Percentiles rank a stretch among this genome's conserved stretches.
These are phyloP conservation scores for Intellagama lesueurii DNA, from an alignment of 2,797 vertebrate genomes.

Conservation along the genomic window DNA sequence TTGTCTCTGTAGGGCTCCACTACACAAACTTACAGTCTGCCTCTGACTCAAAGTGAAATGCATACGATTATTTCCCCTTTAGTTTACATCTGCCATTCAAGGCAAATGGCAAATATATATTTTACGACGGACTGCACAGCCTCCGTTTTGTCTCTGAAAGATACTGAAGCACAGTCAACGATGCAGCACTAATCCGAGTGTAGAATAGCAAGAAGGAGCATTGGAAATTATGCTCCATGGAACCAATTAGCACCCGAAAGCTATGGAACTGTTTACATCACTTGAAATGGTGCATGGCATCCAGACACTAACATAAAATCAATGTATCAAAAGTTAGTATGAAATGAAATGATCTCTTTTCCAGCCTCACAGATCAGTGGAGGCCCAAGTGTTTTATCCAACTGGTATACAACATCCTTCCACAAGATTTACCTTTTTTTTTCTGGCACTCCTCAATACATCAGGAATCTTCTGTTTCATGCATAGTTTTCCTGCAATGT, in stretches of 20 bases:
- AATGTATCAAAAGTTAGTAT: not conserved
- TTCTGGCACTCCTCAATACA: not conserved
- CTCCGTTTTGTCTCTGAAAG: slow-evolving; percentile 1
- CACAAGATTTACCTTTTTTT: not conserved
- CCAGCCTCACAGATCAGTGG: not conserved
- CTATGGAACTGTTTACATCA: slow-evolving; percentile 16
- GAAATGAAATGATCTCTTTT: not conserved
- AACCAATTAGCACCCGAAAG: slow-evolving; percentile 3
- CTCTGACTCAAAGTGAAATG: not conserved
- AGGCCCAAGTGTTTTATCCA: no score
- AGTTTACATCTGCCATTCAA: not conserved
- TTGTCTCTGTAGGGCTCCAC: not conserved
- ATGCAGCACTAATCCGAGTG: not conserved
- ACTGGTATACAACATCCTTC: not conserved
- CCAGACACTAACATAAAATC: not conserved
- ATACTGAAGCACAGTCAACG: not conserved
- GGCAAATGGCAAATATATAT: not conserved
- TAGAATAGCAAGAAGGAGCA: not conserved
- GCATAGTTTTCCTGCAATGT: not conserved
- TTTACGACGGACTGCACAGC: slow-evolving; percentile 2
- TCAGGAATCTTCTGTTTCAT: not conserved
- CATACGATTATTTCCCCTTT: not conserved
- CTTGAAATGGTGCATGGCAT: not conserved
- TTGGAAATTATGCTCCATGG: slow-evolving; percentile 13
- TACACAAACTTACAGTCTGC: not conserved